Evolutionary conservation across 1,140 invertebrate genomes (phyloP).

Genomic region (Drosophila micromelanica): DNA sequence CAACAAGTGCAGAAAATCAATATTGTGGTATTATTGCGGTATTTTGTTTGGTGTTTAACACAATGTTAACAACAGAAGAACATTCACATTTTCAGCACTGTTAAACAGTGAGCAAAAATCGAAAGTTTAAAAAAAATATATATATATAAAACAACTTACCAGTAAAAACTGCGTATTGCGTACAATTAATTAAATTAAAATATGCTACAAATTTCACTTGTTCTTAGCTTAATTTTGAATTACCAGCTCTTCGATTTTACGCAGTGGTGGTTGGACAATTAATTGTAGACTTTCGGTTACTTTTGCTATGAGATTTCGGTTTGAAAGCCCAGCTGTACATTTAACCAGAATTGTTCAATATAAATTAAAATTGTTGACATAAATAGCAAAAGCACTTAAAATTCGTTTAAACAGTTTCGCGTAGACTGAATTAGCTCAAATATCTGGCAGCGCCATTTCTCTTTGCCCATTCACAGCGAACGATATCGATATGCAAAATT

Average conservation of each 20-base stretch:
- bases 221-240: background rate
- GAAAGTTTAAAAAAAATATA: background rate
- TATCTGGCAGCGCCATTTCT: constrained; percentile 18
- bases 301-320: background rate
- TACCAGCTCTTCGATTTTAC: background rate
- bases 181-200: too few species aligned
- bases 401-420: background rate
- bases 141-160: too few species aligned
- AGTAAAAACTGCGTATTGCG: too few species aligned
- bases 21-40: constrained; percentile 30
- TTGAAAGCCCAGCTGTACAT: background rate
- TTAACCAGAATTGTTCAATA: background rate
- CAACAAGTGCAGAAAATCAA: constrained; percentile 54
- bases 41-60: constrained; percentile 11
- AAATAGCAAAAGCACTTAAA: background rate
- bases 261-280: background rate
- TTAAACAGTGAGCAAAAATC: background rate
- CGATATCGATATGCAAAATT: constrained; percentile 27
- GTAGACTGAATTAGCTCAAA: background rate
- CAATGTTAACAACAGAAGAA: constrained; percentile 9
- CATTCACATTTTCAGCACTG: background rate
- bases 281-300: background rate
- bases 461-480: constrained; percentile 13
- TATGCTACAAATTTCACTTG: too few species aligned
- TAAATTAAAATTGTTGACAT: too few species aligned